These are phyloP conservation scores for Lutjanus argentimaculatus DNA, from an alignment of 2,797 vertebrate species.

Conservation along the genomic window DNA sequence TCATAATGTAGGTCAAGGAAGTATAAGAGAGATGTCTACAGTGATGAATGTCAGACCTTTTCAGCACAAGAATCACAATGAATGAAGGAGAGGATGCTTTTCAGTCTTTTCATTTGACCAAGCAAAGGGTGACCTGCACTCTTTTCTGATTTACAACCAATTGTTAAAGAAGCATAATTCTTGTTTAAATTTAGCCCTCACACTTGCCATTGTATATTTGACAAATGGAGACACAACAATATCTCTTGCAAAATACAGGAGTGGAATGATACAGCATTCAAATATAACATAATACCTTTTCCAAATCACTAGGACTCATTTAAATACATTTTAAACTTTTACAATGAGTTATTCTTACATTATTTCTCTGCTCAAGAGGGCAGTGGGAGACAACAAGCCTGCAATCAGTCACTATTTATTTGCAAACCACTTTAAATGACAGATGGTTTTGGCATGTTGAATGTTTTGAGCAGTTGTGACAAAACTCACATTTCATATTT, in stretches of 20 bases:
- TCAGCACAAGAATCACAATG: not conserved
- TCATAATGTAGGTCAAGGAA: conserved; percentile 58
- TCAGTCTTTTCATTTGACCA: conserved; percentile 37
- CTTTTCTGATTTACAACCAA: conserved; percentile 10
- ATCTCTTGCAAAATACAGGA: not conserved
- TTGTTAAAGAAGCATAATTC: conserved; percentile 21
- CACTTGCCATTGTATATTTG: not conserved
- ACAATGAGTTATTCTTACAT: not conserved
- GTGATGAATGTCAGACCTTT: conserved; percentile 28
- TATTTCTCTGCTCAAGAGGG: not conserved
- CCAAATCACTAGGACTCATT: not conserved
- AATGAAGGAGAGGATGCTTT: conserved; percentile 13
- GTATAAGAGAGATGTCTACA: conserved; percentile 17
- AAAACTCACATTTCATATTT: not conserved
- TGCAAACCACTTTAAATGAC: not conserved
- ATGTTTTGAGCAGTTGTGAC: not conserved
- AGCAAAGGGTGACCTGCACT: conserved; percentile 16
- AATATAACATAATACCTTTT: not conserved
- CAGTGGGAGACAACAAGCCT: not conserved
- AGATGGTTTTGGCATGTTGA: not conserved
- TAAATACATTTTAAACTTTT: not conserved
- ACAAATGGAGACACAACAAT: not conserved
- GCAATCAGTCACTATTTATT: not conserved
- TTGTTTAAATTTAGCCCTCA: not conserved
- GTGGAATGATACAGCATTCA: not conserved